phyloP scores from a whole-genome alignment of 92 coral and sea anemone species.

The Ricordea florida region DNA sequence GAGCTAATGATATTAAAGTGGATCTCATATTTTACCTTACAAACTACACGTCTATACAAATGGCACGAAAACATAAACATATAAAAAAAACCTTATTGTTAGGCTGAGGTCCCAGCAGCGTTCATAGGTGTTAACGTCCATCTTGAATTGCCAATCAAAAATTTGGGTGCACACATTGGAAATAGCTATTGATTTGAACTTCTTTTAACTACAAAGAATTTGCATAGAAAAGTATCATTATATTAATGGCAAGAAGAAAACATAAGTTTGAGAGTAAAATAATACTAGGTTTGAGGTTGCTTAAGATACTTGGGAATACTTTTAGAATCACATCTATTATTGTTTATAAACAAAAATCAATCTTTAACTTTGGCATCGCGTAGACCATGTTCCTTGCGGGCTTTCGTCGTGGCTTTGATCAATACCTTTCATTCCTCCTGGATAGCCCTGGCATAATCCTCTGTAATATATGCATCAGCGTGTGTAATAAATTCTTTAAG shows the following conservation, averaged over 20 bases:
- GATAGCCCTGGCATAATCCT: conserved; percentile 31
- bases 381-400: conserved; percentile 1
- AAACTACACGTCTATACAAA: not conserved
- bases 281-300: conserved; percentile 5
- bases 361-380: conserved; percentile 1
- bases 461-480: conserved; percentile 20
- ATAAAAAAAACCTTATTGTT: conserved; percentile 3
- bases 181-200: conserved; percentile 1
- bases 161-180: conserved; percentile 5
- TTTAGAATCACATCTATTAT: not conserved
- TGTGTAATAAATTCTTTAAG: conserved; percentile 4
- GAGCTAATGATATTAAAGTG: not conserved
- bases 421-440: conserved; percentile 13
- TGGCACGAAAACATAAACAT: conserved; percentile 1
- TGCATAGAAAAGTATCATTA: not conserved
- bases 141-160: conserved; percentile 14
- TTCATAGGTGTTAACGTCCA: conserved; percentile 18
- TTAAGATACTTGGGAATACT: conserved; percentile 12
- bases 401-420: conserved; percentile 19
- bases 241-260: conserved; percentile 4
- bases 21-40: conserved; percentile 1
- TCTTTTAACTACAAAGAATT: not conserved
- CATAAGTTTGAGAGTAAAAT: conserved; percentile 1
- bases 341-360: not conserved
- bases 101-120: conserved; percentile 12